phyloP scores from a whole-genome alignment of 2,113 vertebrate species.

The Gopherus flavomarginatus region DNA sequence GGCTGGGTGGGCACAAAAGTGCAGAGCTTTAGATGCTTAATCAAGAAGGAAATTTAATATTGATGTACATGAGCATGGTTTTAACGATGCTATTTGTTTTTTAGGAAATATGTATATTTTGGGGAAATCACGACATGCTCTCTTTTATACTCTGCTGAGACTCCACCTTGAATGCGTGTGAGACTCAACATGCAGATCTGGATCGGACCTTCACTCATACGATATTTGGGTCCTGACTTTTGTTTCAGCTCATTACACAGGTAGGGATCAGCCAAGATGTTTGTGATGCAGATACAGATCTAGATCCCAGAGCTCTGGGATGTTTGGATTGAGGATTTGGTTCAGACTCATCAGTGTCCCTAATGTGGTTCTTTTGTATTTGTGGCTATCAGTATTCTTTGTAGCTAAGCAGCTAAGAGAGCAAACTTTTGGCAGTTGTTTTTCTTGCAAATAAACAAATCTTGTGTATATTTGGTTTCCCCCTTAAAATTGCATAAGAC shows the following conservation, averaged over 20 bases:
- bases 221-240: not conserved
- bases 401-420: not conserved
- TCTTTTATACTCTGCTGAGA: not conserved
- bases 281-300: not conserved
- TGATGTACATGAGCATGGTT: rapidly evolving
- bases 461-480: not conserved
- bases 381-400: conserved; percentile 32
- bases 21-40: not conserved
- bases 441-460: not conserved
- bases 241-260: not conserved
- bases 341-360: not conserved
- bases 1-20: rapidly evolving
- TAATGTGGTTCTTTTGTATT: not conserved
- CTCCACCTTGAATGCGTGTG: not conserved
- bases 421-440: conserved; percentile 1
- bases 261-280: not conserved
- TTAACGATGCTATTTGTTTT: not conserved
- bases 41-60: not conserved
- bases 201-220: not conserved
- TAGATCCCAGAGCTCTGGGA: not conserved
- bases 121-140: not conserved
- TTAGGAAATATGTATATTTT: not conserved
- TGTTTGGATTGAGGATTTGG: not conserved
- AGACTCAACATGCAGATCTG: not conserved
- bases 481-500: conserved; percentile 15